Evolutionary conservation across 1,140 invertebrate species (phyloP), one percentile per base, ranked within the genome.

Genomic region (Sminthurinus signatus): DNA sequence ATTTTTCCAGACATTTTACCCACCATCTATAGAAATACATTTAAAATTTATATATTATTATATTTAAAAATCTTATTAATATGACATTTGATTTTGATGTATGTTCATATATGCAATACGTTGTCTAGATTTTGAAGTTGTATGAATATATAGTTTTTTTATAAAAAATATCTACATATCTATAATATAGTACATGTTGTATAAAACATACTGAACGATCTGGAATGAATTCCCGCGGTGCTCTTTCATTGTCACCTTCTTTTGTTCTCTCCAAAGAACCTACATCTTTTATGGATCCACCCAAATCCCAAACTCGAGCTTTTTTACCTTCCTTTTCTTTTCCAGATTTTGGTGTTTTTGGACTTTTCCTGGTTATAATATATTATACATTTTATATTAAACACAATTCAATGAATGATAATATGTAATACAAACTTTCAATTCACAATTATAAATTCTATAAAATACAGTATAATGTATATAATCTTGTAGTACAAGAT

Each of bases 271-370:
- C 93, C 14, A 98, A 78, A 27, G 79, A 77, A 2, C 82, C 82
- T n/a, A 88, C 77, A 76, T 97, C 93, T 62, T 87, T 88, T 3
- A 79, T 78, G 29, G 81, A 85, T 51, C 93, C 93, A 57, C 85
- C 84, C 27, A 91, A 75, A 67, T 93, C 92, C 95, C 95, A 98
- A 15, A 90, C 84, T 43, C 92, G 82, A 0, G 87, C 89, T 74
- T 91, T 88, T 75, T 79, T 81, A 15, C 68, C 63, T 50, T 73
- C 84, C 75, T 88, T 89, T 44, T 88, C 84, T 29, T 32, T 25
- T 29, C 32, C 23, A 36, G 59, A 17, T 23, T 36, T 61, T 12
- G 19, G 19, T 19, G 79, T 74, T 64, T 82, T 82, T 19, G 83
- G 83, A 76, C 83, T 87, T 76, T 89, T 88, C 23, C 82, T 85